These are phyloP conservation scores for Antitype chi DNA, from an alignment of 2,888 invertebrate species.

Conservation along the genomic window DNA sequence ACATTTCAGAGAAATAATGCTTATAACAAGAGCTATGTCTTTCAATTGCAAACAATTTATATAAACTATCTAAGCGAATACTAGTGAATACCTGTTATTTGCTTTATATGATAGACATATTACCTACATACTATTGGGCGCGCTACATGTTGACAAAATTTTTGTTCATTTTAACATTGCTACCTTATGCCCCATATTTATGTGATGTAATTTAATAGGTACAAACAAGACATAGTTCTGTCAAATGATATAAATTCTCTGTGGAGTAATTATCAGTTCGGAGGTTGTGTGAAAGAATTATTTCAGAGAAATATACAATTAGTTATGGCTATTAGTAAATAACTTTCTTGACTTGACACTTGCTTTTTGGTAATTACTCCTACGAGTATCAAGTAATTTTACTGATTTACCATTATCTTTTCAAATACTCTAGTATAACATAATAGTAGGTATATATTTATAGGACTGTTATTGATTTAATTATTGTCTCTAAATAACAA, in stretches of 20 bases:
- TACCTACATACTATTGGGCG: background rate
- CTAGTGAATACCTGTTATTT: conserved; percentile 13
- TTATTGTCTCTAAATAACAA: conserved; percentile 41
- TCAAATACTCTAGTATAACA: conserved; percentile 11
- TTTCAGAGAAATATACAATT: background rate
- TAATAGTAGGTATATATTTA: conserved; percentile 5
- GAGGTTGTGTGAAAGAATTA: background rate
- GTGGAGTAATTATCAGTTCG: background rate
- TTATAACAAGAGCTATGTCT: conserved; percentile 13
- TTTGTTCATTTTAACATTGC: background rate
- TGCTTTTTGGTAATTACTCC: conserved; percentile 3
- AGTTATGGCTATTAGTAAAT: background rate
- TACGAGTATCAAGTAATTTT: conserved; percentile 4
- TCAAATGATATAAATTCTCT: conserved; percentile 9
- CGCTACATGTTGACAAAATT: background rate
- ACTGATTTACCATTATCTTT: background rate
- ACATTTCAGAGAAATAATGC: conserved; percentile 3
- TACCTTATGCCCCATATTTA: background rate
- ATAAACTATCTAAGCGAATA: conserved; percentile 31
- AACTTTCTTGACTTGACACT: too few species aligned
- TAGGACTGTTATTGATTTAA: conserved; percentile 14
- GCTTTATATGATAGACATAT: background rate
- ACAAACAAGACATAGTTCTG: background rate
- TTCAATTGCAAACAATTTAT: conserved; percentile 30
- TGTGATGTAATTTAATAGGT: background rate